Conservation (phyloP, 2,797 vertebrate genomes). For the Apodemus agrarius region DNA sequence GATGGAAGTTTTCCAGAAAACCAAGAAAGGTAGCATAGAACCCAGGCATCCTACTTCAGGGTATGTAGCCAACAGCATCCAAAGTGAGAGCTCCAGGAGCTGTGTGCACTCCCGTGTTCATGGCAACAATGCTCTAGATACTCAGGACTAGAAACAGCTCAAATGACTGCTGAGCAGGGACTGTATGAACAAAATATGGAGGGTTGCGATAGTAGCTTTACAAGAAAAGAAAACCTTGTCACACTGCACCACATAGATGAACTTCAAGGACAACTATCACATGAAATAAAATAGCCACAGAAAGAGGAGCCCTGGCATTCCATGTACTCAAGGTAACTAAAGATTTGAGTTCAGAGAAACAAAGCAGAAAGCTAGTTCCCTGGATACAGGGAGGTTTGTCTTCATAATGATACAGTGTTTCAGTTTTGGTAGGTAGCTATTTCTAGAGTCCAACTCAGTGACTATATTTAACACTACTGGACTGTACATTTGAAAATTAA, state of each 20-base stretch:
- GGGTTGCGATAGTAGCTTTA: neutral
- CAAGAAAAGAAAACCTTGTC: neutral
- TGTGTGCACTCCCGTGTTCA: slow-evolving; percentile 13
- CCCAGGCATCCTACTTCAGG: slow-evolving; percentile 1
- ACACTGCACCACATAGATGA: neutral
- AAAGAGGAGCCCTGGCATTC: neutral
- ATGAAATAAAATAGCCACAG: slow-evolving; percentile 15
- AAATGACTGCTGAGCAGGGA: neutral
- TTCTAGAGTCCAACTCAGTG: neutral
- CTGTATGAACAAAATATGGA: neutral
- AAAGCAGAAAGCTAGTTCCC: neutral
- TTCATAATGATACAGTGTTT: neutral
- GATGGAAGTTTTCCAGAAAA: slow-evolving; percentile 60
- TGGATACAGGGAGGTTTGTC: neutral
- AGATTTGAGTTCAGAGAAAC: slow-evolving; percentile 3
- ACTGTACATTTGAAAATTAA: neutral
- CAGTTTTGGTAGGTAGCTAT: slow-evolving; percentile 23
- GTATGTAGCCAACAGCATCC: slow-evolving; percentile 34
- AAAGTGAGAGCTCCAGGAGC: slow-evolving; percentile 39
- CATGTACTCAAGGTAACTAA: neutral
- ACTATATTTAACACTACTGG: neutral
- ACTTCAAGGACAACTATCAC: neutral
- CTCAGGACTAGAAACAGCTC: neutral
- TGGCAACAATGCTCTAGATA: neutral
- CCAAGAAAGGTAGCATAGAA: slow-evolving; percentile 46